Conservation (phyloP, 2,888 invertebrate species). For the Apotomis turbidana region DNA sequence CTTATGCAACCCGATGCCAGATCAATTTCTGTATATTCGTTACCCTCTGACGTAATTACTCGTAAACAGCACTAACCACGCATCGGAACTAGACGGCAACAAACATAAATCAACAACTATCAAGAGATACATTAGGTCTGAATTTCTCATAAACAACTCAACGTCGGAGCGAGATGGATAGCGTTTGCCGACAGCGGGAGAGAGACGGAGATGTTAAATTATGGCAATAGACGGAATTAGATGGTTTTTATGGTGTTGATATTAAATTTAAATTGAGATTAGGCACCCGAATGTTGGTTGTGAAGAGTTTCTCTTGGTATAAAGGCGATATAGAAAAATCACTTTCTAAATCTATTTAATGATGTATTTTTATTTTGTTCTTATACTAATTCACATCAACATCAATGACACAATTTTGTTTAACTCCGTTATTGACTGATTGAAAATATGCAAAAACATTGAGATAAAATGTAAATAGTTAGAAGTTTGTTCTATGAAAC, state of each 20-base stretch:
- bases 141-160: conserved; percentile 35
- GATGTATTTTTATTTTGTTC: too few species aligned
- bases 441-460: too few species aligned
- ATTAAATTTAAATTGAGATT: conserved; percentile 14
- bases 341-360: too few species aligned
- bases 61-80: conserved; percentile 8
- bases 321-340: too few species aligned
- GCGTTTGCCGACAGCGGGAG: background rate
- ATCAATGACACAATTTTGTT: too few species aligned
- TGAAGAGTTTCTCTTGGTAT: background rate
- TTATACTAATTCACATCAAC: too few species aligned
- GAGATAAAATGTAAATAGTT: too few species aligned
- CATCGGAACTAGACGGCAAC: conserved; percentile 26
- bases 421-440: too few species aligned
- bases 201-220: conserved; percentile 15
- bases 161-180: conserved; percentile 28
- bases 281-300: background rate
- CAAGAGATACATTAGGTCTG: conserved; percentile 34
- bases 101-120: conserved; percentile 38
- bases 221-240: conserved; percentile 7
- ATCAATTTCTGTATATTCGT: too few species aligned
- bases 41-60: conserved; percentile 9
- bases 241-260: conserved; percentile 13
- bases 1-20: too few species aligned
- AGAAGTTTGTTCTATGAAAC: too few species aligned